Base-by-base conservation (phyloP, 2,888 invertebrate genomes). In the Ichneumoninae sp. region DNA sequence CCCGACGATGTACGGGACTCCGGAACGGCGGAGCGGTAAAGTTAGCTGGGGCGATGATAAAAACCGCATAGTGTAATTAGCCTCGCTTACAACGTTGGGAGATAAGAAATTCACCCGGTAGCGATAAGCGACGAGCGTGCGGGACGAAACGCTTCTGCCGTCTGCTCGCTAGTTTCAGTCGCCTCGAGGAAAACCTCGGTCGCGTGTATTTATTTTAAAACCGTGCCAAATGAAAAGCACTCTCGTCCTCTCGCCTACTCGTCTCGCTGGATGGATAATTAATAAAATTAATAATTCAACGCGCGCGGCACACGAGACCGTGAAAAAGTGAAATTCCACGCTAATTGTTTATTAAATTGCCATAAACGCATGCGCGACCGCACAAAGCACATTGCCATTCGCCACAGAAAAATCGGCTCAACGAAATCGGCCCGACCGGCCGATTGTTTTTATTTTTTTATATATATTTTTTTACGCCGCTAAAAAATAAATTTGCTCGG, bases 31-130 rank as follows among this genome's bases (percentile, higher is more conserved):
- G 26, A 66, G 36, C 8, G 7, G 54, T 10, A 57, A 57, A 75
- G 44, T 52, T 36, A 70, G 57, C 22, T 57, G 13, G 65, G 47
- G 63, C 54, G 65, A 81, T 47, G 44, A 83, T 69, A 52, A 76
- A 76, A 22, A 75, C 33, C 65, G 40, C 70, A 74, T 26, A 54
- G 65, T 70, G 81, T 84, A 84, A 84, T 84, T 84, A 81, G 75
- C 74, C 69, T 66, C 36, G 81, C 33, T 65, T 50, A 78, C 30
- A 78, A 78, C 54, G 63, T 44, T 33, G 74, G 50, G 30, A 81
- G 84, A 84, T 84, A 84, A 84, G 81, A 84, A 84, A 81, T 26
- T 78, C 81, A 65, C 81, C 26, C 81, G 52, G 69, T 75, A 36
- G 44, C 47, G 84, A 84, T 84, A 84, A 84, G 84, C 69, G 36